Evolutionary conservation across 2,888 invertebrate genomes (phyloP), one percentile per base, ranked within the genome.

Genomic region (Electrophaes corylata): DNA sequence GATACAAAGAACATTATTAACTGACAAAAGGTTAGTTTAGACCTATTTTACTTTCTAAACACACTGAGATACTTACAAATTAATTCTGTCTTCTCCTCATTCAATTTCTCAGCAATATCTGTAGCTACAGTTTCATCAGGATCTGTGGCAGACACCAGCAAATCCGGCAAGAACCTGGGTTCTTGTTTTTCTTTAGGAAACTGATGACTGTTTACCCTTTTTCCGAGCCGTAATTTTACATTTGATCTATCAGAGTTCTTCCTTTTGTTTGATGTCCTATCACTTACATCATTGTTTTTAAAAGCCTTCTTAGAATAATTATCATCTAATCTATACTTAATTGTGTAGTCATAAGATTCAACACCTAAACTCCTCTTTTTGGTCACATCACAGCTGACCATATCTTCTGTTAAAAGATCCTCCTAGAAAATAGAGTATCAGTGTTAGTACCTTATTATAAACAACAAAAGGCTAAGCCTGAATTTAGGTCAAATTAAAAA

Each of bases 381-480:
- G 86, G 94, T 94, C 8, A 97, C 96, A 82, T 95, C 96, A 84
- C 96, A 96, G 39, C 94, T 94, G 10, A 94, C 94, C 87, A 97
- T 93, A 70, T 96, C 95, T 77, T 96, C 95, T 20, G 95, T 95
- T 49, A 97, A 84, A 0, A 95, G 92, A 67, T 97, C 96, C 78
- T 97, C 97, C 88, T 96, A 94, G n/a, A 89, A 88, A 19, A 53
- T 8, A 14, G 14, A 19, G n/a, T 12, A 37, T 18, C n/a, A 4
- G 14, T 10, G 18, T 33, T 26, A 47, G 29, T 20, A 26, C n/a
- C n/a, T n/a, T n/a, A n/a, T n/a, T n/a, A n/a, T n/a, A n/a, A 26
- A 26, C 8, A 26, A 26, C 5, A 20, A 3, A 20, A 3, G 5
- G 20, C 20, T 20, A 3, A 4, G 20, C 1, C 20, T 20, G 5